phyloP scores from a whole-genome alignment of 2,113 vertebrate species.

The Leiothrix lutea region DNA sequence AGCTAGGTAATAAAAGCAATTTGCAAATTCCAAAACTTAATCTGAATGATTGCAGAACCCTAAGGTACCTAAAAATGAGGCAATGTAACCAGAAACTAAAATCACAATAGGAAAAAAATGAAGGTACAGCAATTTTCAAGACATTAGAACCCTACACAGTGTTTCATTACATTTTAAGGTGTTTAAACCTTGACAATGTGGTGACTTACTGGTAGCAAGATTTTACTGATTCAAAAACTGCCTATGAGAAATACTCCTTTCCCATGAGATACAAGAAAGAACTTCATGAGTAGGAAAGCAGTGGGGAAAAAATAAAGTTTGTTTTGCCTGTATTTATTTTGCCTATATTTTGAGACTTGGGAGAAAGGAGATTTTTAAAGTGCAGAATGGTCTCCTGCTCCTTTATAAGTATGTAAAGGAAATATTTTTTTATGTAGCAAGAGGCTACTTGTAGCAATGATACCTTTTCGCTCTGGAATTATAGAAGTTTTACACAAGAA shows the following conservation, averaged over 20 bases:
- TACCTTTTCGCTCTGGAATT: neutral
- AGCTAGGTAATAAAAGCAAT: constrained; percentile 9
- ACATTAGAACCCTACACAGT: neutral
- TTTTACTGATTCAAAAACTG: neutral
- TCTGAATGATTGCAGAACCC: neutral
- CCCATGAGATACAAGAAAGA: neutral
- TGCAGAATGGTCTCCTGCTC: neutral
- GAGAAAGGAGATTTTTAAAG: neutral
- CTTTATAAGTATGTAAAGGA: neutral
- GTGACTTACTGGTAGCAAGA: neutral
- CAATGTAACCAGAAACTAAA: neutral
- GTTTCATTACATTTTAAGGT: neutral
- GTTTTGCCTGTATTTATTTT: neutral
- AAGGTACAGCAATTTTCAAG: neutral
- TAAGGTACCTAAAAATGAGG: neutral
- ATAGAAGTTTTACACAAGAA: neutral
- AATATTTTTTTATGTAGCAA: neutral
- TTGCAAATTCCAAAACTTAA: neutral
- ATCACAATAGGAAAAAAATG: neutral
- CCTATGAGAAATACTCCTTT: neutral
- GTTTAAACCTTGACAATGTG: neutral
- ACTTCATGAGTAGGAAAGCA: neutral
- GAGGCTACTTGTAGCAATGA: neutral
- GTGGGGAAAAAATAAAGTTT: neutral
- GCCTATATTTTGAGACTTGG: neutral